Percentiles rank a stretch among this genome's conserved stretches.
Evolutionary conservation across 2,888 invertebrate genomes (phyloP).

Genomic region (Protonemura montana): DNA sequence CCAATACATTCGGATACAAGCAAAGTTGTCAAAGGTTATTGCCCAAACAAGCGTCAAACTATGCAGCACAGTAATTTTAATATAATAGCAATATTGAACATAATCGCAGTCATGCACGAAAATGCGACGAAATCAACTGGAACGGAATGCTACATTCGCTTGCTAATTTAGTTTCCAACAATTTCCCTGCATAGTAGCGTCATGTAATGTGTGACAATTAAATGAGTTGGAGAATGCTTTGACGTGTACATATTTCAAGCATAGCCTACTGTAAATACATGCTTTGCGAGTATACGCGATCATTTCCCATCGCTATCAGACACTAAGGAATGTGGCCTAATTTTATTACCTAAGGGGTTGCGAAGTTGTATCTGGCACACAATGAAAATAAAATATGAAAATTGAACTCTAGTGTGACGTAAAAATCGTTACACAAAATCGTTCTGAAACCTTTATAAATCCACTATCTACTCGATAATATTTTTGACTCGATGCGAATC

Average conservation of each 20-base stretch:
- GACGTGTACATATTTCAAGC: not conserved
- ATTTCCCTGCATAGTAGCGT: not conserved
- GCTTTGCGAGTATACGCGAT: not conserved
- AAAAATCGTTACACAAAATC: too few species aligned
- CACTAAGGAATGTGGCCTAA: not conserved
- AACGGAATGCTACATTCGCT: not conserved
- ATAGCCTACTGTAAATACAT: not conserved
- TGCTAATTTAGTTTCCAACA: conserved; percentile 7
- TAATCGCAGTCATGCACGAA: not conserved
- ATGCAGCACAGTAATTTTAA: not conserved
- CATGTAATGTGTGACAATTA: not conserved
- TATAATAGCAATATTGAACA: not conserved
- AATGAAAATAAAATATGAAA: not conserved
- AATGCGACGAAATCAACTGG: not conserved
- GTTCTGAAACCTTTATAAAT: too few species aligned
- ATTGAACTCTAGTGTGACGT: too few species aligned
- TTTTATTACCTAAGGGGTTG: not conserved
- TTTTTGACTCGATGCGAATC: too few species aligned
- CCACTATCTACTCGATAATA: too few species aligned
- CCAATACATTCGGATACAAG: not conserved
- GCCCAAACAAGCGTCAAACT: not conserved
- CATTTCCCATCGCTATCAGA: not conserved
- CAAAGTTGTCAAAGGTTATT: not conserved
- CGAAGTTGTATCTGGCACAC: not conserved
- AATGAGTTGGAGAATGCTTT: conserved; percentile 7